phyloP scores from a whole-genome alignment of 2,797 vertebrate genomes.

The Stomatorhinus walkeri region DNA sequence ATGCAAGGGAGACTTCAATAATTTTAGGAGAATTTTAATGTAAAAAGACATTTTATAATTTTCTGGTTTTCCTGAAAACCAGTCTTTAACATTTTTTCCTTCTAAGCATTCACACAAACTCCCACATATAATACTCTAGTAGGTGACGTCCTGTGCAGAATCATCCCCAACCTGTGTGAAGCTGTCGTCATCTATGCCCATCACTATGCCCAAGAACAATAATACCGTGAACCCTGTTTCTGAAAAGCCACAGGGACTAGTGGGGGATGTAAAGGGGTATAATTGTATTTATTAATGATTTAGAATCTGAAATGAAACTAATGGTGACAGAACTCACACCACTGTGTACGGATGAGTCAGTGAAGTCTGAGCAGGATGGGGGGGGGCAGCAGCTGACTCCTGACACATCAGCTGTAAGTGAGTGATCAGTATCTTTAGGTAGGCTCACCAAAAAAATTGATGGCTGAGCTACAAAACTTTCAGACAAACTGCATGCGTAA shows the following conservation, averaged over 20 bases:
- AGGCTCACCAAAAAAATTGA: not conserved
- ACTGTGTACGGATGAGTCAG: not conserved
- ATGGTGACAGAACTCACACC: not conserved
- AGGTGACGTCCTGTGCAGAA: not conserved
- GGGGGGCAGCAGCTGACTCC: not conserved
- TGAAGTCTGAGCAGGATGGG: not conserved
- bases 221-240: not conserved
- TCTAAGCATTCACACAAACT: not conserved
- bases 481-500: not conserved
- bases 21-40: not conserved
- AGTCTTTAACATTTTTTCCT: not conserved
- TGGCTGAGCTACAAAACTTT: not conserved
- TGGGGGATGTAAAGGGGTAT: not conserved
- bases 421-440: not conserved
- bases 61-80: not conserved
- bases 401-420: not conserved
- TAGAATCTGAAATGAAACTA: not conserved
- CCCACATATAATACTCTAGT: not conserved
- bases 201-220: not conserved
- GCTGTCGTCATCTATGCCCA: not conserved
- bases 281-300: not conserved
- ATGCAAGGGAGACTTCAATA: not conserved
- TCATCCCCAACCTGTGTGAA: not conserved
- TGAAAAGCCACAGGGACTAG: not conserved
- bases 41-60: not conserved